Evolutionary conservation across 2,113 vertebrate genomes (phyloP).

Genomic region (Daphoenositta chrysoptera): DNA sequence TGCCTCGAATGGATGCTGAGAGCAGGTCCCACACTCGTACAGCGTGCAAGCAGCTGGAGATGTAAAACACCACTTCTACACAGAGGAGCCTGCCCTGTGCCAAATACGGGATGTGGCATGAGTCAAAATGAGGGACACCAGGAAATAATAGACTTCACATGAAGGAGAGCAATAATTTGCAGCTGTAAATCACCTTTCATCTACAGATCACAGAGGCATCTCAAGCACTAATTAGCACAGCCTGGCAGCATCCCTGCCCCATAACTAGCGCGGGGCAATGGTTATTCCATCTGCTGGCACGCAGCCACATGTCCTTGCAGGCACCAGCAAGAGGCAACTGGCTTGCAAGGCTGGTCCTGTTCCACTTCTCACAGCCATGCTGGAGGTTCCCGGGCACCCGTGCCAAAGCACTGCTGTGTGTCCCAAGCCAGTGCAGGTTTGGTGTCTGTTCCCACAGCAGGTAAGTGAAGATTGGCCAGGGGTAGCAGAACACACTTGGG

Average conservation of each 20-base stretch:
- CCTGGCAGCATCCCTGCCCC: conserved; percentile 17
- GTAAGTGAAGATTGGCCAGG: background rate
- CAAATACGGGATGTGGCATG: background rate
- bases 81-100: background rate
- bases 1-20: rapidly evolving
- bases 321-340: conserved; percentile 16
- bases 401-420: background rate
- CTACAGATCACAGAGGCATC: conserved; percentile 44
- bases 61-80: background rate
- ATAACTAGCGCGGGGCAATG: background rate
- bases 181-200: conserved; percentile 50
- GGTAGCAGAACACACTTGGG: background rate
- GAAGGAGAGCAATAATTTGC: conserved; percentile 41
- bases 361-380: background rate
- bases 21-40: background rate
- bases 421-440: background rate
- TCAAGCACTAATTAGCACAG: background rate
- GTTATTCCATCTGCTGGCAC: background rate
- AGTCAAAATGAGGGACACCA: conserved; percentile 31
- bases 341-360: background rate
- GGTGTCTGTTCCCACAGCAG: background rate
- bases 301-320: background rate
- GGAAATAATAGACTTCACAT: conserved; percentile 42
- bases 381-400: background rate
- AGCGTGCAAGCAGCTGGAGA: background rate